These are phyloP conservation scores for Hirudinaria manillensis DNA, from an alignment of 2,888 invertebrate species.

Conservation along the genomic window DNA sequence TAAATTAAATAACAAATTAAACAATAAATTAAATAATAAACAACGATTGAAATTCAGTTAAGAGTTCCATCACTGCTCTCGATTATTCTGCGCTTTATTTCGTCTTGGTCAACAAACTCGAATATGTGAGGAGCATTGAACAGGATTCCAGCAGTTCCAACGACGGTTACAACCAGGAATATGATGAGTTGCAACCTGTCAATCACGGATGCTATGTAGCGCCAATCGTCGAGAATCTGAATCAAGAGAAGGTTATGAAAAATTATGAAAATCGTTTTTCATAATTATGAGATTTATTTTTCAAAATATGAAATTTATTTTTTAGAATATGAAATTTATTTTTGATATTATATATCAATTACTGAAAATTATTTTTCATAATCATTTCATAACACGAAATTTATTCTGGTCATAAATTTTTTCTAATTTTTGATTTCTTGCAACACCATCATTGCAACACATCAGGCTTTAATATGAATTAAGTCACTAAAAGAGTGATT, in stretches of 20 bases:
- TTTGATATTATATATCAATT: too few relatives aligned
- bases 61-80: constrained; percentile 26
- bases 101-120: constrained; percentile 31
- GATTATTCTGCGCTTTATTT: constrained; percentile 25
- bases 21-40: not conserved
- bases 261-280: too few relatives aligned
- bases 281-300: too few relatives aligned
- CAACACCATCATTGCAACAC: too few relatives aligned
- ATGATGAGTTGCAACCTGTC: constrained; percentile 29
- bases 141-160: constrained; percentile 29
- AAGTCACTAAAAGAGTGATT: too few relatives aligned
- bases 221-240: constrained; percentile 31
- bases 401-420: too few relatives aligned
- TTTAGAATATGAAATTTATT: too few relatives aligned
- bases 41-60: not conserved
- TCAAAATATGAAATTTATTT: too few relatives aligned
- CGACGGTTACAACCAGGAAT: constrained; percentile 27
- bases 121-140: constrained; percentile 31
- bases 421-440: too few relatives aligned
- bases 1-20: not conserved
- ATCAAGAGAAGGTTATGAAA: not conserved
- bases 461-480: too few relatives aligned
- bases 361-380: too few relatives aligned
- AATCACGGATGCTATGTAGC: constrained; percentile 32
- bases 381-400: too few relatives aligned